Evolutionary conservation across 2,113 vertebrate species (phyloP).

Genomic region (Platycercus adscitus): DNA sequence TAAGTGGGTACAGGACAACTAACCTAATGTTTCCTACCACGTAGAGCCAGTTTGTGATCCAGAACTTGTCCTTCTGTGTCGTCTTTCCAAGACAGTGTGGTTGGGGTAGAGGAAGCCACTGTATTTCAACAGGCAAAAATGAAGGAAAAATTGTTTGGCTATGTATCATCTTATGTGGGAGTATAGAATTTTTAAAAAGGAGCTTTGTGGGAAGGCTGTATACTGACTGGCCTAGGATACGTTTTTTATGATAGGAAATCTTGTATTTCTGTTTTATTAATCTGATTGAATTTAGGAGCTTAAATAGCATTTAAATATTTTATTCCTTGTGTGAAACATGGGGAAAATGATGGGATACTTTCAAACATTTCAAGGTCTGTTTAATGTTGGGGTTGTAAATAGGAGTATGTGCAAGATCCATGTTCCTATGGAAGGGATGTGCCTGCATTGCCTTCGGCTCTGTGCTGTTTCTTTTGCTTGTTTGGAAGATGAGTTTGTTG

Average conservation of each 20-base stretch:
- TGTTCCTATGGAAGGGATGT: not conserved
- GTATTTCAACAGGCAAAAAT: not conserved
- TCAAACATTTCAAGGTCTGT: not conserved
- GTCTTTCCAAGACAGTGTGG: not conserved
- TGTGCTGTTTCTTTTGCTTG: not conserved
- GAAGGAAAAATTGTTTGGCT: not conserved
- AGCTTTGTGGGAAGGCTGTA: not conserved
- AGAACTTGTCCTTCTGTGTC: not conserved
- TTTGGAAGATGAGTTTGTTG: not conserved
- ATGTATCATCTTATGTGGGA: not conserved
- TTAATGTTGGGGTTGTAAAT: not conserved
- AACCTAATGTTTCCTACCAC: not conserved
- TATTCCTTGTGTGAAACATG: not conserved
- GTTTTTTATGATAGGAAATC: not conserved
- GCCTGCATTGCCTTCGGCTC: not conserved
- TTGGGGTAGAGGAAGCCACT: not conserved
- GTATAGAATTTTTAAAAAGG: not conserved
- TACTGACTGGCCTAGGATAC: not conserved
- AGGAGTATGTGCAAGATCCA: not conserved
- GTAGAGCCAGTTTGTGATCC: not conserved
- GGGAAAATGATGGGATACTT: not conserved
- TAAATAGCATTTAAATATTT: not conserved
- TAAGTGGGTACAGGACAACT: not conserved
- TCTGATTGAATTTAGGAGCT: not conserved
- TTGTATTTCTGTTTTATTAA: not conserved